Evolutionary conservation across 37 sponge, comb jelly and placozoan species (phyloP).

Genomic region (Beroe ovata): DNA sequence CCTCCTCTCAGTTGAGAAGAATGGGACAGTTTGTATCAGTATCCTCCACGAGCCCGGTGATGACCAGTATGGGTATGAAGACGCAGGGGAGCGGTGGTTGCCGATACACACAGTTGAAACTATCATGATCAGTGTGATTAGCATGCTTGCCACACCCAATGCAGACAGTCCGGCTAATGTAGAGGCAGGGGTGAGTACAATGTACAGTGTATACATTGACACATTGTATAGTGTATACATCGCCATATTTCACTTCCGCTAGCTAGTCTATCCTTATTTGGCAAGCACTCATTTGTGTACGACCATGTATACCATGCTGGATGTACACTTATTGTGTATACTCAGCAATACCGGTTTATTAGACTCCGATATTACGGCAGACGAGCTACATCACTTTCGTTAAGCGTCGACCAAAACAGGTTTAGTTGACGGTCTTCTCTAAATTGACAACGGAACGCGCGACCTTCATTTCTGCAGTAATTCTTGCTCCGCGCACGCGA

Average conservation of each 20-base stretch:
- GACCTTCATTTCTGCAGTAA: not conserved
- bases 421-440: not conserved
- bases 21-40: slow-evolving; percentile 94
- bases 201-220: too few relatives aligned
- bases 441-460: not conserved
- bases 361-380: too few relatives aligned
- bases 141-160: slow-evolving; percentile 96
- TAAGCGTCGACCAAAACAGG: not conserved
- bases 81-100: slow-evolving; percentile 90
- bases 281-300: too few relatives aligned
- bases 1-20: slow-evolving; percentile 73
- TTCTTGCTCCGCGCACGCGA: not conserved
- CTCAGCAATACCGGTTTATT: too few relatives aligned
- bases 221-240: too few relatives aligned
- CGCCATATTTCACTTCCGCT: too few relatives aligned
- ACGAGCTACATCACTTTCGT: too few relatives aligned
- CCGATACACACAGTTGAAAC: slow-evolving; percentile 97
- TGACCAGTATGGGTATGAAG: slow-evolving; percentile 96
- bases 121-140: slow-evolving; percentile 94
- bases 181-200: slow-evolving; percentile 94
- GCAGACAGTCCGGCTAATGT: slow-evolving; percentile 97
- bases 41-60: slow-evolving; percentile 98
- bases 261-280: too few relatives aligned
- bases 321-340: too few relatives aligned
- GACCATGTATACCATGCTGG: too few relatives aligned